These are phyloP conservation scores for Solea senegalensis DNA, from an alignment of 2,113 vertebrate species.

Conservation along the genomic window DNA sequence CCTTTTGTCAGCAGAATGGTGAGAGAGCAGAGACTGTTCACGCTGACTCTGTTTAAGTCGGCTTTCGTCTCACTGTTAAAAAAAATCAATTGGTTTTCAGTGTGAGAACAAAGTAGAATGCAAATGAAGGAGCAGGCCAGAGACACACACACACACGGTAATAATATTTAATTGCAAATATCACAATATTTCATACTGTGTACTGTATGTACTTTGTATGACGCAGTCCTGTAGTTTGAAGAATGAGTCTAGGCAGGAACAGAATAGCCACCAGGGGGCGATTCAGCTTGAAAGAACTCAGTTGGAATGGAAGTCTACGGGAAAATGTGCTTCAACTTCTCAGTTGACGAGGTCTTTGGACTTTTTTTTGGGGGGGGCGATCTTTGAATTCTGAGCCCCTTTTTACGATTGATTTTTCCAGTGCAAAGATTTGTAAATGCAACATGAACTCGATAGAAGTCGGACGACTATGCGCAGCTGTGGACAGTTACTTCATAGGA, in stretches of 20 bases:
- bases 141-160: neutral
- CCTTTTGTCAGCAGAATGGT: conserved; percentile 54
- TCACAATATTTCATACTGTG: neutral
- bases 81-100: conserved; percentile 24
- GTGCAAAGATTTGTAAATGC: too few relatives aligned
- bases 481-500: neutral
- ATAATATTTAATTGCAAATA: neutral
- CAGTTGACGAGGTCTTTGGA: too few relatives aligned
- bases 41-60: conserved; percentile 31
- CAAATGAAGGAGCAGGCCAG: neutral
- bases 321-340: too few relatives aligned
- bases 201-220: neutral
- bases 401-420: too few relatives aligned
- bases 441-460: too few relatives aligned
- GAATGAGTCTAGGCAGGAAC: too few relatives aligned
- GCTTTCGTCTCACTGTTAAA: conserved; percentile 17
- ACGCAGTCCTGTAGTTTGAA: too few relatives aligned
- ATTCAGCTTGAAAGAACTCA: too few relatives aligned
- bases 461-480: neutral
- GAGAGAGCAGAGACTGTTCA: neutral
- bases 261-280: too few relatives aligned
- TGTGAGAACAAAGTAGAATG: neutral
- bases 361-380: too few relatives aligned
- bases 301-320: too few relatives aligned
- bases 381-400: too few relatives aligned